These are phyloP conservation scores for Harpagifer antarcticus DNA, from an alignment of 2,797 vertebrate genomes.

Conservation along the genomic window DNA sequence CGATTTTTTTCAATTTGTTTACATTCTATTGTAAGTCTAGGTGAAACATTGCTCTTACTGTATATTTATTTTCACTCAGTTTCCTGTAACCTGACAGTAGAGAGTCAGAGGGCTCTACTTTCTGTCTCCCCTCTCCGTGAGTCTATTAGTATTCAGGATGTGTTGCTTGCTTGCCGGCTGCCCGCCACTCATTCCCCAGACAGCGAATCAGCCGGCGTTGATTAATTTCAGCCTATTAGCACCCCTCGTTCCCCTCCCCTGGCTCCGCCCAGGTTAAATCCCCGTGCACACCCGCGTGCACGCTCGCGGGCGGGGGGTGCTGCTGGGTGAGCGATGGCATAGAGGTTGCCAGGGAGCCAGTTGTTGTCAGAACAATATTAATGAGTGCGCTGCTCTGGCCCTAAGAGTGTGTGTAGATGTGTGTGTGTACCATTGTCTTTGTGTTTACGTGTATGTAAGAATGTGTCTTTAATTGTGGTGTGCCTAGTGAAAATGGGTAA, in stretches of 20 bases:
- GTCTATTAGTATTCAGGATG: slow-evolving; percentile 85
- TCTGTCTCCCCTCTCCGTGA: slow-evolving; percentile 47
- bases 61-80: background rate
- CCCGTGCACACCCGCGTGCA: slow-evolving; percentile 66
- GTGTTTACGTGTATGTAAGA: slow-evolving; percentile 26
- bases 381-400: slow-evolving; percentile 82
- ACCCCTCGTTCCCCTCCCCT: slow-evolving; percentile 79
- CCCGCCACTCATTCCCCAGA: slow-evolving; percentile 83
- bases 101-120: slow-evolving; percentile 44
- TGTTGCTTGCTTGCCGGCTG: slow-evolving; percentile 77
- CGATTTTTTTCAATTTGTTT: background rate
- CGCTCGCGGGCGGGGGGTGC: slow-evolving; percentile 73
- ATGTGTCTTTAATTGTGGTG: slow-evolving; percentile 37
- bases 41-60: background rate
- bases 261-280: slow-evolving; percentile 85
- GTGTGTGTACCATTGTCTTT: slow-evolving; percentile 18
- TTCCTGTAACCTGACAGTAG: slow-evolving; percentile 31
- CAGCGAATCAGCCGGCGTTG: slow-evolving; percentile 86
- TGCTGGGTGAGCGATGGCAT: slow-evolving; percentile 85
- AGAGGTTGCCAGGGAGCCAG: slow-evolving; percentile 83
- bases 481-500: slow-evolving; percentile 27
- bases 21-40: background rate
- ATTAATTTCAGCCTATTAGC: slow-evolving; percentile 91
- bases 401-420: slow-evolving; percentile 40
- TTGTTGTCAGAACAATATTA: slow-evolving; percentile 89